These are phyloP conservation scores for Ceratoteleas bidentatus DNA, from an alignment of 1,140 invertebrate species.

Conservation along the genomic window DNA sequence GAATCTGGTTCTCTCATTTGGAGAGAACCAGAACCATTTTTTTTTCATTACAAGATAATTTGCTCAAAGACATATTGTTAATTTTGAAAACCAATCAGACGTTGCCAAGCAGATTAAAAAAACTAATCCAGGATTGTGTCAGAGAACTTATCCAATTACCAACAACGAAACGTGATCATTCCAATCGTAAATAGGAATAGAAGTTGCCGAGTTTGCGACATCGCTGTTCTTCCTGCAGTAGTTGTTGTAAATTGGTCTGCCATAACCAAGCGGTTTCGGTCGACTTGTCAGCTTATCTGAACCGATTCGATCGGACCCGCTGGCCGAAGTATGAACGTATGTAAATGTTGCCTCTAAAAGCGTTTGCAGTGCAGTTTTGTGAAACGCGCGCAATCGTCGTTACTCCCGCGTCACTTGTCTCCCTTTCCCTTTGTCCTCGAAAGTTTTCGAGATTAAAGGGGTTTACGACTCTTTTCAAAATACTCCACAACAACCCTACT, in stretches of 20 bases:
- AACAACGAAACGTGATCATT: too few relatives aligned
- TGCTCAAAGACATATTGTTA: too few relatives aligned
- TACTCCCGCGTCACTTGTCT: slow-evolving; percentile 56
- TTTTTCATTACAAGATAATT: too few relatives aligned
- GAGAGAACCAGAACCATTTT: too few relatives aligned
- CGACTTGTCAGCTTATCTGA: background rate
- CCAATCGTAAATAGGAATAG: too few relatives aligned
- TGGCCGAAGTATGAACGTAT: slow-evolving; percentile 7
- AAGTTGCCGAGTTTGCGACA: too few relatives aligned
- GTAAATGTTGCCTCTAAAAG: slow-evolving; percentile 54
- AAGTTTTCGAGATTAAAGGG: slow-evolving; percentile 62
- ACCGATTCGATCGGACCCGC: background rate
- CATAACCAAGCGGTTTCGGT: background rate
- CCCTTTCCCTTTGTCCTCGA: slow-evolving; percentile 51
- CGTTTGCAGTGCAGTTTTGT: slow-evolving; percentile 40
- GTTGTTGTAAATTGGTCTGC: background rate
- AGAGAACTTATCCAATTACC: too few relatives aligned
- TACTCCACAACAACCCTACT: slow-evolving; percentile 50
- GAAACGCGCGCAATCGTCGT: slow-evolving; percentile 57
- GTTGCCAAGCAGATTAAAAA: too few relatives aligned
- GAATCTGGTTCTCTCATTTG: too few relatives aligned
- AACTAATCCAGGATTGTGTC: too few relatives aligned
- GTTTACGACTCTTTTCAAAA: slow-evolving; percentile 61
- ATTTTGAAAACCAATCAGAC: too few relatives aligned
- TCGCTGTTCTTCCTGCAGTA: background rate